Percentiles rank a stretch among this genome's conserved stretches.
phyloP scores from a whole-genome alignment of 2,888 invertebrate genomes.

The Lasioglossum morio region DNA sequence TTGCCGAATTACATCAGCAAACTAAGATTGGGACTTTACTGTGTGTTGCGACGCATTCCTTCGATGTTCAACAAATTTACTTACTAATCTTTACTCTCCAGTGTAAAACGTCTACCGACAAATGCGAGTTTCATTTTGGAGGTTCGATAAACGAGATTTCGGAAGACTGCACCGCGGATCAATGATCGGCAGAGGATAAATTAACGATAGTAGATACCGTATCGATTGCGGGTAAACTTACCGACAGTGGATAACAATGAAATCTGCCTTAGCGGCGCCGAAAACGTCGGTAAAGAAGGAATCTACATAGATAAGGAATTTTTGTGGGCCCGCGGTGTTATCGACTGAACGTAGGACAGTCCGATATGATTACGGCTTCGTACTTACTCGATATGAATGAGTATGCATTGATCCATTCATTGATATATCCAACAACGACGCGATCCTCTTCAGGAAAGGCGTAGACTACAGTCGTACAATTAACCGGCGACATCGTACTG shows the following conservation, averaged over 20 bases:
- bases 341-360: slow-evolving; percentile 13
- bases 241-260: neutral
- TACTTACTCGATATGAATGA: slow-evolving; percentile 90
- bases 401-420: slow-evolving; percentile 90
- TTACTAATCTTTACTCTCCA: neutral
- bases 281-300: neutral
- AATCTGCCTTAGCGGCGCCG: slow-evolving; percentile 14
- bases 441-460: slow-evolving; percentile 84
- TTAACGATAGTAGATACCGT: neutral
- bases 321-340: slow-evolving; percentile 19
- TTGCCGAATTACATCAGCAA: no score
- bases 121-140: neutral
- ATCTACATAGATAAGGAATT: neutral
- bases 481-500: slow-evolving; percentile 77
- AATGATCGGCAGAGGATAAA: neutral
- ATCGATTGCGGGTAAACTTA: neutral
- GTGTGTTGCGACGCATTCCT: no score
- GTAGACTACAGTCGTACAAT: slow-evolving; percentile 86
- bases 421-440: slow-evolving; percentile 88
- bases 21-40: no score
- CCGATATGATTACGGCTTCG: slow-evolving; percentile 21
- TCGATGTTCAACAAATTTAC: neutral
- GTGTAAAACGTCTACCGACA: neutral
- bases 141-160: neutral
- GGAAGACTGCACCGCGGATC: neutral